phyloP scores from a whole-genome alignment of 2,797 vertebrate species.

The Leontocebus nigricollis region DNA sequence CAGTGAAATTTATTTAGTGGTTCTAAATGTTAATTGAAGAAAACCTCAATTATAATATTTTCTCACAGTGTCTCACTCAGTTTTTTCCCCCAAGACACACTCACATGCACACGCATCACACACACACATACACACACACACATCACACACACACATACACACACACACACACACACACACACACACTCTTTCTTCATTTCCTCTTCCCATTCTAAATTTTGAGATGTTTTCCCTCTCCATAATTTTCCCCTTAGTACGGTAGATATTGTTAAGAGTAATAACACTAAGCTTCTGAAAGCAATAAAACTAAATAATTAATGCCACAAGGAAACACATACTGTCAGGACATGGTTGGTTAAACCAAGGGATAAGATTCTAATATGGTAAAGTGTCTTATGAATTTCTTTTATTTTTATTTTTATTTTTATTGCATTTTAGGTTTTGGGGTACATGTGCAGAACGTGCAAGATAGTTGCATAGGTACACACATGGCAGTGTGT shows the following conservation, averaged over 20 bases:
- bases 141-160: not conserved
- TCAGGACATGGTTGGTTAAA: constrained; percentile 32
- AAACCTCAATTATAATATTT: constrained; percentile 6
- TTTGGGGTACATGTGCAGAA: too few relatives aligned
- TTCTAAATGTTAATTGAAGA: not conserved
- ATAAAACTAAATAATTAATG: constrained; percentile 35
- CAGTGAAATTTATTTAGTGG: not conserved
- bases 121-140: not conserved
- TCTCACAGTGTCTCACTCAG: not conserved
- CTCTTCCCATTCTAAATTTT: not conserved
- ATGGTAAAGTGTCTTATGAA: not conserved
- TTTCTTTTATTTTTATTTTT: not conserved
- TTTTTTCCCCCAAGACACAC: not conserved
- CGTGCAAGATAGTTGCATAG: too few relatives aligned
- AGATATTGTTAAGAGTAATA: not conserved
- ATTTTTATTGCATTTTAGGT: too few relatives aligned
- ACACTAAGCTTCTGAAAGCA: not conserved
- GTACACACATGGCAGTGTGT: too few relatives aligned
- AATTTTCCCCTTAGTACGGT: constrained; percentile 33
- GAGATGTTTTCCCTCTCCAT: not conserved
- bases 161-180: not conserved
- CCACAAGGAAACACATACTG: constrained; percentile 23
- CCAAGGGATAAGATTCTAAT: not conserved
- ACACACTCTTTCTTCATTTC: not conserved
- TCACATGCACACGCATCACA: not conserved